Evolutionary conservation across 1,140 invertebrate genomes (phyloP).

Genomic region (Geopemphigus sp.): DNA sequence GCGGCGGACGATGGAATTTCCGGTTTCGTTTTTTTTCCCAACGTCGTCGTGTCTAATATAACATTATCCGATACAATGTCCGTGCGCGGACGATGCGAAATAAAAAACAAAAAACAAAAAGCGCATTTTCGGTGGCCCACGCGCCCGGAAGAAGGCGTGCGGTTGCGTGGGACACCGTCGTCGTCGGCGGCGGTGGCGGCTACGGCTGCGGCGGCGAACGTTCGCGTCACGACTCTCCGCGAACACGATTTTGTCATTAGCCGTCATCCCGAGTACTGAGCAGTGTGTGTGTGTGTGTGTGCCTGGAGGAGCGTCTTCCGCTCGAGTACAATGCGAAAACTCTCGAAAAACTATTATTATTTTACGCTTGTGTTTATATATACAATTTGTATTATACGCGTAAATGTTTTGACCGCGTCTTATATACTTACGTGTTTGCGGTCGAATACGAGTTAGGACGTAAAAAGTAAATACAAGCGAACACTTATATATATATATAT

Average conservation of each 20-base stretch:
- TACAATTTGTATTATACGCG: too few species aligned
- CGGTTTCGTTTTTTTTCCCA: not conserved
- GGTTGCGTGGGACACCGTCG: constrained; percentile 31
- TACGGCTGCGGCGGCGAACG: not conserved
- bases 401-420: not conserved
- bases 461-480: too few species aligned
- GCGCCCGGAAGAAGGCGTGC: constrained; percentile 33
- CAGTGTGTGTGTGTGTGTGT: not conserved
- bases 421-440: too few species aligned
- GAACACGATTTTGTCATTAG: constrained; percentile 49
- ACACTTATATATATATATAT: too few species aligned
- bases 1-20: constrained; percentile 3
- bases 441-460: not conserved
- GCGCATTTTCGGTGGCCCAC: constrained; percentile 46
- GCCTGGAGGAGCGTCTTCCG: constrained; percentile 4
- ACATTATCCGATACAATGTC: constrained; percentile 8
- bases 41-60: constrained; percentile 5
- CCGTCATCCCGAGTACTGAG: not conserved
- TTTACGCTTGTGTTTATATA: not conserved
- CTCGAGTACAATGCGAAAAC: constrained; percentile 27
- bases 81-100: not conserved
- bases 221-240: constrained; percentile 45
- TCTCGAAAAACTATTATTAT: constrained; percentile 34
- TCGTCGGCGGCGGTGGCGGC: not conserved
- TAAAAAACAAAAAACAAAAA: not conserved